These are phyloP conservation scores for Drosophila infuscata DNA, from an alignment of 2,888 invertebrate genomes.

Conservation along the genomic window DNA sequence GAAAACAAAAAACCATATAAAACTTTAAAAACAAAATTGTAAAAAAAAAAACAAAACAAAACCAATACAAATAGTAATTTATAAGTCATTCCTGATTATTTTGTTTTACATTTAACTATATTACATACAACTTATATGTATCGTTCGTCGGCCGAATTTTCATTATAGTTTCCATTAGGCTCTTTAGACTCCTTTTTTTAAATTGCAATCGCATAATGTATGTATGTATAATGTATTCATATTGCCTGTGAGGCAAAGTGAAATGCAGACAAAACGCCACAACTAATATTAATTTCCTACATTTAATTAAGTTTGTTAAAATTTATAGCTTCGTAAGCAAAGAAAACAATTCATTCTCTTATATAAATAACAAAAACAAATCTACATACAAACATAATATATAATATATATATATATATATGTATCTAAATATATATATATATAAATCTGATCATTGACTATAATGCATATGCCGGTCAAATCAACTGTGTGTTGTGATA, in stretches of 20 bases:
- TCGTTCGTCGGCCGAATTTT: constrained; percentile 23
- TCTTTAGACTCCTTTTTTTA: constrained; percentile 6
- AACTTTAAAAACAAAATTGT: constrained; percentile 17
- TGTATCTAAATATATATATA: constrained; percentile 25
- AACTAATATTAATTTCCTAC: constrained; percentile 75
- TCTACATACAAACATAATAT: constrained; percentile 29
- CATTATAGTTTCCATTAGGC: constrained; percentile 12
- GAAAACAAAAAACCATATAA: constrained; percentile 14
- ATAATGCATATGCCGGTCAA: constrained; percentile 63
- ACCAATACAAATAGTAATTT: constrained; percentile 50
- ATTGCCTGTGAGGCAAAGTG: constrained; percentile 67
- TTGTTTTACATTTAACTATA: constrained; percentile 26
- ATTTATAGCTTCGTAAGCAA: constrained; percentile 66
- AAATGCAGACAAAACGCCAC: constrained; percentile 64
- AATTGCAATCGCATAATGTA: constrained; percentile 13
- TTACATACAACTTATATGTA: constrained; percentile 6
- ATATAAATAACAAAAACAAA: constrained; percentile 24
- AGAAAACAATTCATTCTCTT: constrained; percentile 61
- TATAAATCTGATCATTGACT: constrained; percentile 41
- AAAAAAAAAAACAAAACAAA: constrained; percentile 40
- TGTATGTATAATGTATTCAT: constrained; percentile 41
- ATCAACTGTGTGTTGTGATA: constrained; percentile 81
- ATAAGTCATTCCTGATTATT: constrained; percentile 75
- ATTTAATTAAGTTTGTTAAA: constrained; percentile 77
- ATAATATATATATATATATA: constrained; percentile 38